Base-by-base conservation (phyloP, 2,797 vertebrate genomes). In the Hypotaenidia philippensis region DNA sequence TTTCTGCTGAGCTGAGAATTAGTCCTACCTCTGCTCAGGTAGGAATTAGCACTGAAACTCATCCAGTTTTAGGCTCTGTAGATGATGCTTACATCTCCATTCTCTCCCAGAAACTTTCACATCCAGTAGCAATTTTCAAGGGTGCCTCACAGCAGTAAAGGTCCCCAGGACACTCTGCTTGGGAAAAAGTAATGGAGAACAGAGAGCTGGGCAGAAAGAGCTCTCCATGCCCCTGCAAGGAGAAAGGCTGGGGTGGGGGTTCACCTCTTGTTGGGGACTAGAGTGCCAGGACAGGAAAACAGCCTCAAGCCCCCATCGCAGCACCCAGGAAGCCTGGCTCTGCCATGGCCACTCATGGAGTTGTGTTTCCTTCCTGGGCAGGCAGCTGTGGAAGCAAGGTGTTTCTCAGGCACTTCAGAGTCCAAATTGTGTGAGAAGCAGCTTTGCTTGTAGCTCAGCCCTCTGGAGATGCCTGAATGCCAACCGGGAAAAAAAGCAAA, bases 361-460 rank as follows among this genome's bases (percentile, higher is more conserved):
- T 11, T 55, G 41, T 9, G 0, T 64, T 90, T 64, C 64, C 53
- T 82, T 68, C 68, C 82, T 55, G 34, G 32, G 49, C 6, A 14
- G 49, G 49, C 85, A 79, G 63, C 1, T 3, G 0, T 26, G 50
- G 22, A 68, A 50, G 26, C 1, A 0, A 75, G 27, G 29, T 2
- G 8, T 36, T 85, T 45, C 72, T 80, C 68, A 80, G 64, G 27
- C 5, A 14, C 40, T 9, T 57, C 12, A 14, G 38, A 20, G 55
- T 41, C 47, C 45, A 26, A 79, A 15, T 50, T 21, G 31, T 11
- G 31, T 2, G 5, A 79, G 53, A 89, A 57, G 27, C 32, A 80
- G 56, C 29, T 70, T 68, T 25, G 4, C 47, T 59, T 66, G 32
- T 26, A 38, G 71, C 80, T 68, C 52, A 10, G 8, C 27, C 47